phyloP scores from a whole-genome alignment of 2,113 vertebrate species.

The Caloenas nicobarica region DNA sequence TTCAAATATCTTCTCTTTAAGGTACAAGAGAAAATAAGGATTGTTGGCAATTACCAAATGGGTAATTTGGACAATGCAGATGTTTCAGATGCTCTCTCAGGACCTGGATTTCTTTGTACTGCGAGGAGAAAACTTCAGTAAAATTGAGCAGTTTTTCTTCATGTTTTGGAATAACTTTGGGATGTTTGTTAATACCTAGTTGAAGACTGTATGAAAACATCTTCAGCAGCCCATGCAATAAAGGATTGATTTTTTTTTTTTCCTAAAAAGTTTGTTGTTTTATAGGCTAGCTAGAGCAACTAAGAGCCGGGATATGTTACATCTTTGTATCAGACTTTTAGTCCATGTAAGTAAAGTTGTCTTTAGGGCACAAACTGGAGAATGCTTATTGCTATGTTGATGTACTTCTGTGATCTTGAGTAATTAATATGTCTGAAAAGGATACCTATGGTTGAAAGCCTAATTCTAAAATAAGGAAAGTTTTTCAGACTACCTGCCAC shows the following conservation, averaged over 20 bases:
- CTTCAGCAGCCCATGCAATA: not conserved
- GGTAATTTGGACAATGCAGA: not conserved
- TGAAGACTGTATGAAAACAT: not conserved
- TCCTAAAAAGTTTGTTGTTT: not conserved
- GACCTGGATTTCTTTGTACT: not conserved
- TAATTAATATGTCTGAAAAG: not conserved
- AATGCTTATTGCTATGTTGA: not conserved
- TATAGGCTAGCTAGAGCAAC: not conserved
- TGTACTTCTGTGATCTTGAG: not conserved
- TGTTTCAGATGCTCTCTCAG: not conserved
- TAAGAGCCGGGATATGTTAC: not conserved
- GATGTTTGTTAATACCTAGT: not conserved
- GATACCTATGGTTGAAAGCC: not conserved
- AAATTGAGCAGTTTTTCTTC: not conserved
- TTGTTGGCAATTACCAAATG: not conserved
- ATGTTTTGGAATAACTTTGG: not conserved
- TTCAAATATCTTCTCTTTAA: conserved; percentile 31
- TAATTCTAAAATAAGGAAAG: not conserved
- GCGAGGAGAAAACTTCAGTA: not conserved
- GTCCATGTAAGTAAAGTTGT: not conserved
- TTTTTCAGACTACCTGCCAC: not conserved
- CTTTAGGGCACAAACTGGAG: not conserved
- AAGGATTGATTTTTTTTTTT: not conserved
- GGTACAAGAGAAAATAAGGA: conserved; percentile 77
- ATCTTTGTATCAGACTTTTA: not conserved